Conservation (phyloP, 2,797 vertebrate genomes). For the Antennarius maculatus region DNA sequence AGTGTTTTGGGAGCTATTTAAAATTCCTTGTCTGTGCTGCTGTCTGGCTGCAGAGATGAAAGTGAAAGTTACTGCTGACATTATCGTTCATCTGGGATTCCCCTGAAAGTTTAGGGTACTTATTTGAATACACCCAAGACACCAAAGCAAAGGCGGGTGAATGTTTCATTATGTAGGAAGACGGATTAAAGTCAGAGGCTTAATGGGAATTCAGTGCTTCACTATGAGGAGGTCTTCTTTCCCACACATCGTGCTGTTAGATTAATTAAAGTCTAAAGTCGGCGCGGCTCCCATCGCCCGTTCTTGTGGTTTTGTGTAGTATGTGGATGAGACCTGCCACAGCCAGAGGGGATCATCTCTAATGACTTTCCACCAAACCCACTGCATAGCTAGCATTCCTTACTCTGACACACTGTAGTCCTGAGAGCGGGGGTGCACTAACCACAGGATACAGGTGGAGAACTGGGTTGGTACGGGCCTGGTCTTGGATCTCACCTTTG, state of each 20-base stretch:
- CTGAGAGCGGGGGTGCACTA: conserved; percentile 11
- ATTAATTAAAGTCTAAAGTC: conserved; percentile 58
- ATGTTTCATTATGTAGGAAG: conserved; percentile 34
- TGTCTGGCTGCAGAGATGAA: conserved; percentile 46
- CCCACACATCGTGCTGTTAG: conserved; percentile 53
- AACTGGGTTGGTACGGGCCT: not conserved
- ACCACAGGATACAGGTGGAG: conserved; percentile 34
- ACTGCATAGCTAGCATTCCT: conserved; percentile 79
- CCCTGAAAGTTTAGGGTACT: conserved; percentile 27
- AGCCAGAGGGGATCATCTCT: conserved; percentile 62
- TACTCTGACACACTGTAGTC: conserved; percentile 53
- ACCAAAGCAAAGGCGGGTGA: conserved; percentile 7
- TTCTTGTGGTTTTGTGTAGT: conserved; percentile 29
- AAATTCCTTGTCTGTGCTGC: conserved; percentile 36
- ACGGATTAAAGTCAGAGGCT: conserved; percentile 21
- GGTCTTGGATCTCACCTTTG: conserved; percentile 32
- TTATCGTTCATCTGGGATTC: conserved; percentile 51
- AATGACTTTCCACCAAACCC: conserved; percentile 73
- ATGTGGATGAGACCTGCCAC: conserved; percentile 58
- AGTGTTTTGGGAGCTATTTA: conserved; percentile 28
- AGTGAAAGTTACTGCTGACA: conserved; percentile 42
- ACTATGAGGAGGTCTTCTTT: conserved; percentile 35
- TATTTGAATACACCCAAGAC: conserved; percentile 14
- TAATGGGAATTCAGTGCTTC: conserved; percentile 12
- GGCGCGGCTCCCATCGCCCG: conserved; percentile 23